Conservation (phyloP, 2,113 vertebrate genomes). For the Phyllostomus hastatus region DNA sequence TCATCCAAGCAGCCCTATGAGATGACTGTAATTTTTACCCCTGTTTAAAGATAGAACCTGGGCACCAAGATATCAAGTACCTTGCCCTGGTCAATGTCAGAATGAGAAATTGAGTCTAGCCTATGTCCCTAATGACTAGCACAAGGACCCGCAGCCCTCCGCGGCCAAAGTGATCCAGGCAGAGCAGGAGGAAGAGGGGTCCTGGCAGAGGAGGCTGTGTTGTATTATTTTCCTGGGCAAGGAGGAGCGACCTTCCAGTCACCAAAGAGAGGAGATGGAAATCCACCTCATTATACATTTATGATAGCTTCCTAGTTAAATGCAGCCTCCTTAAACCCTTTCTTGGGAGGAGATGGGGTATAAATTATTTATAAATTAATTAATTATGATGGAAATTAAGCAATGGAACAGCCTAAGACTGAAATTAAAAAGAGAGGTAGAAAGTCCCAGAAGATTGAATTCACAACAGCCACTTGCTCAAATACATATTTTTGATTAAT, state of each 20-base stretch:
- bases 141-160: not conserved
- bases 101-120: not conserved
- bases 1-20: not conserved
- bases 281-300: constrained; percentile 49
- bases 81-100: not conserved
- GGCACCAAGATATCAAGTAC: not conserved
- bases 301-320: constrained; percentile 45
- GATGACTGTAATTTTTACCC: not conserved
- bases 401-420: not conserved
- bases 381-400: constrained; percentile 56
- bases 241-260: constrained; percentile 25
- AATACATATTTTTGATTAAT: constrained; percentile 28
- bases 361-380: constrained; percentile 68
- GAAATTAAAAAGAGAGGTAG: constrained; percentile 20
- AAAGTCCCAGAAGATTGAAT: constrained; percentile 37
- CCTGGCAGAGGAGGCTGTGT: not conserved
- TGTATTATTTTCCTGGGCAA: not conserved
- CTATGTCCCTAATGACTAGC: not conserved
- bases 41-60: not conserved
- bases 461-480: constrained; percentile 24
- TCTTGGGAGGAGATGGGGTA: constrained; percentile 35
- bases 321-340: constrained; percentile 28
- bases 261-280: not conserved
- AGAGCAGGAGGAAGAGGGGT: not conserved
- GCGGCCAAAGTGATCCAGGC: not conserved